Base-by-base conservation (phyloP, 2,797 vertebrate genomes). In the Picus viridis region DNA sequence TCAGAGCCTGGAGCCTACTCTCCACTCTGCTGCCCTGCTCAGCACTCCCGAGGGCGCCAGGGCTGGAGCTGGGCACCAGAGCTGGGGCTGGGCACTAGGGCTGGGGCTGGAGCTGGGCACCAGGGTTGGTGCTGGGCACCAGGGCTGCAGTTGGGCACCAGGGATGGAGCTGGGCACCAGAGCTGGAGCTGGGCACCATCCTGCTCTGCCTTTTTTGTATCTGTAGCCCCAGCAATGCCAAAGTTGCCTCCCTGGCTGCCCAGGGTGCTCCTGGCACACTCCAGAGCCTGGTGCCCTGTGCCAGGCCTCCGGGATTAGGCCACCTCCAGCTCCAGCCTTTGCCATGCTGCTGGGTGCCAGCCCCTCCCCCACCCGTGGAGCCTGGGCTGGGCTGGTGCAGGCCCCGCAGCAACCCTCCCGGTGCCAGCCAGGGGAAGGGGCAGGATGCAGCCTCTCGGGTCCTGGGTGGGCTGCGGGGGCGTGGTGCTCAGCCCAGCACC, bases 301-400 rank as follows among this genome's bases (percentile, higher is more conserved):
- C 93, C 94, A 94, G 69, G 4, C 74, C 88, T 94, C 75, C 56
- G 81, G 91, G 81, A 94, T 91, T 87, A 94, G 72, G 39, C 92
- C 91, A 91, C 91, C 59, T 65, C 43, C 73, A 82, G 88, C 57
- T 91, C 62, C 91, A 88, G 86, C 54, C 88, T 39, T 91, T 89
- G 56, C 49, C 88, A 86, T 86, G 88, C 91, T 82, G 45, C 90
- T 64, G 81, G 68, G 49, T 0, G 63, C 80, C 93, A 92, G 80
- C n/a, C 5, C 59, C 84, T 91, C 81, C 51, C 36, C 57, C 65
- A 88, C 72, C 88, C 84, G 67, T 71, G 79, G 36, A 39, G 36
- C 36, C 36, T 39, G 80, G 22, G 12, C 36, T 53, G 78, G 70
- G 24, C 16, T 88, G 71, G 43, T 39, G 36, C 36, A 54, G 56